Evolutionary conservation across 1,140 invertebrate species (phyloP).

Genomic region (Drosophila takahashii): DNA sequence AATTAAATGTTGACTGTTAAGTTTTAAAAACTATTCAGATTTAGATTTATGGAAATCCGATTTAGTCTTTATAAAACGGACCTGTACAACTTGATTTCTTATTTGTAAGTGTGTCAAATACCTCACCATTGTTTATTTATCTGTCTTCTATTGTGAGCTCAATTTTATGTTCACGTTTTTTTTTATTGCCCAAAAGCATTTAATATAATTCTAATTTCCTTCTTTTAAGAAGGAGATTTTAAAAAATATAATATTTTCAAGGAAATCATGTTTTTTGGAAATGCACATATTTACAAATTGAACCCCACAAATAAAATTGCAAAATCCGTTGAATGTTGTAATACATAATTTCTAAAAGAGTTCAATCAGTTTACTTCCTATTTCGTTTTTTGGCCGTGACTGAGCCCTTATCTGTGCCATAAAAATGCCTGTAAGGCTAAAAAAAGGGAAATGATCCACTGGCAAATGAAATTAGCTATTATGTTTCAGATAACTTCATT

Average conservation of each 20-base stretch:
- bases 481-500: too few species aligned
- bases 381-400: background rate
- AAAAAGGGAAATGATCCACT: background rate
- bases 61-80: too few species aligned
- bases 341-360: background rate
- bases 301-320: too few species aligned
- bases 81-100: background rate
- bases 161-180: background rate
- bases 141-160: too few species aligned
- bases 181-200: background rate
- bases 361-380: background rate
- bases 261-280: background rate
- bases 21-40: background rate
- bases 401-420: background rate
- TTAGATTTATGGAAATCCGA: background rate
- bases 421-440: background rate
- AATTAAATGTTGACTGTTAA: background rate
- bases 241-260: too few species aligned
- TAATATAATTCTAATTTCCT: background rate
- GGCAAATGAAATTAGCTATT: background rate
- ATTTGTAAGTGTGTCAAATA: background rate
- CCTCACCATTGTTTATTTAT: too few species aligned
- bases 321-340: background rate
- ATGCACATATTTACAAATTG: background rate
- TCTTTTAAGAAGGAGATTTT: background rate